A percentile compares a stretch with the other conserved stretches of the same genome.
Evolutionary conservation across 2,888 invertebrate genomes (phyloP).

Genomic region (Conomelus anceps): DNA sequence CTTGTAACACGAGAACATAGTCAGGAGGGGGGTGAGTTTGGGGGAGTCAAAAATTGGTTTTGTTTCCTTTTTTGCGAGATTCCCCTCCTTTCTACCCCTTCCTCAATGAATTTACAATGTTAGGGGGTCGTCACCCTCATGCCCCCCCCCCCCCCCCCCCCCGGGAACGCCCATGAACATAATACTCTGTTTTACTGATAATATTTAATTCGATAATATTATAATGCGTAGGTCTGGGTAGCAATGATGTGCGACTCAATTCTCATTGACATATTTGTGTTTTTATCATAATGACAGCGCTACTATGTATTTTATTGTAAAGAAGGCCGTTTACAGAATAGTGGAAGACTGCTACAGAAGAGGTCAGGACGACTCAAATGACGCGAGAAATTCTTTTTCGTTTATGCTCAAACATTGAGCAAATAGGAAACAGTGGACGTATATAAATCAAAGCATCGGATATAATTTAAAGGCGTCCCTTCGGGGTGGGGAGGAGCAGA

Average conservation of each 20-base stretch:
- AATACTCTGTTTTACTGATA: no score
- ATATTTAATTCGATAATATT: no score
- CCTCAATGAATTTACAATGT: no score
- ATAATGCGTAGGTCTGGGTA: no score
- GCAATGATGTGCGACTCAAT: not conserved
- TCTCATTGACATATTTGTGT: not conserved
- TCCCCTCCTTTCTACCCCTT: no score
- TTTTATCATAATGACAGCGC: not conserved
- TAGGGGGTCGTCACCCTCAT: no score
- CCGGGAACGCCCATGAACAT: no score
- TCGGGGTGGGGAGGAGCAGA: not conserved
- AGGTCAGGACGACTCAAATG: not conserved
- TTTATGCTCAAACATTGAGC: not conserved
- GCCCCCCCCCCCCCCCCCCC: no score
- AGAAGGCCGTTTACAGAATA: not conserved
- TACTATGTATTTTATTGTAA: not conserved
- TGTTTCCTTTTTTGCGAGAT: no score
- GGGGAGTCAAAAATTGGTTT: no score
- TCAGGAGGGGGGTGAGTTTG: no score
- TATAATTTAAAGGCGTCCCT: not conserved
- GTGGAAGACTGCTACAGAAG: not conserved
- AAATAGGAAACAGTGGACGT: not conserved
- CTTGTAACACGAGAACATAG: no score
- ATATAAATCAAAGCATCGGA: not conserved
- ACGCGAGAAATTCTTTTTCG: not conserved